Evolutionary conservation across 2,888 invertebrate genomes (phyloP), one percentile per base, ranked within the genome.

Genomic region (Marronus borbonicus): DNA sequence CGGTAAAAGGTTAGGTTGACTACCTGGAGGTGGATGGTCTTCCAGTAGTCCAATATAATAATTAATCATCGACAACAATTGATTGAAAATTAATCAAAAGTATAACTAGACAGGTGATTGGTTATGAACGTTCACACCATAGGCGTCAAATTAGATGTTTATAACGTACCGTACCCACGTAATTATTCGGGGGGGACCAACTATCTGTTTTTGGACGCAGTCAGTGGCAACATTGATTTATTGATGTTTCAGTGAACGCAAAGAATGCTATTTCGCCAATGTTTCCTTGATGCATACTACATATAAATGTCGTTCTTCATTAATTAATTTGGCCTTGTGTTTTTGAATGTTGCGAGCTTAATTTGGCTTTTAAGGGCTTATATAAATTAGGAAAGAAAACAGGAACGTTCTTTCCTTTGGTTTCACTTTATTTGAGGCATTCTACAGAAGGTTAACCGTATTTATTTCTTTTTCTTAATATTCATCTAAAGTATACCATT

Each of bases 81-180:
- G 88, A 89, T 88, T 88, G 88, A 88, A 89, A 88, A 89, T 89
- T 88, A 89, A 89, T 88, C 88, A 89, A 88, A 88, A 87, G 85
- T 87, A 87, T 88, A 89, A 89, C 88, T 86, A 89, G 88, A 88
- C 88, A 89, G 88, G 87, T 88, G 88, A 89, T 88, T 88, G 88
- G 86, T 85, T 87, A 86, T 87, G 86, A 88, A 84, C 85, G 87
- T 87, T 87, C 87, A 87, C 88, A 86, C 88, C 86, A 87, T 86
- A 85, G 88, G 88, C 86, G 88, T 88, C 87, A 88, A 88, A 87
- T 87, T 88, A 88, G 87, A 85, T 86, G 86, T 85, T 87, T 86
- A 86, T 84, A 85, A 64, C 75, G 76, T 72, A 72, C 79, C 79
- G 77, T 69, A 70, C 55, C 55, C 20, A 58, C 76, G 76, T 78